phyloP scores from a whole-genome alignment of 2,113 vertebrate species.

The Sturnira hondurensis region DNA sequence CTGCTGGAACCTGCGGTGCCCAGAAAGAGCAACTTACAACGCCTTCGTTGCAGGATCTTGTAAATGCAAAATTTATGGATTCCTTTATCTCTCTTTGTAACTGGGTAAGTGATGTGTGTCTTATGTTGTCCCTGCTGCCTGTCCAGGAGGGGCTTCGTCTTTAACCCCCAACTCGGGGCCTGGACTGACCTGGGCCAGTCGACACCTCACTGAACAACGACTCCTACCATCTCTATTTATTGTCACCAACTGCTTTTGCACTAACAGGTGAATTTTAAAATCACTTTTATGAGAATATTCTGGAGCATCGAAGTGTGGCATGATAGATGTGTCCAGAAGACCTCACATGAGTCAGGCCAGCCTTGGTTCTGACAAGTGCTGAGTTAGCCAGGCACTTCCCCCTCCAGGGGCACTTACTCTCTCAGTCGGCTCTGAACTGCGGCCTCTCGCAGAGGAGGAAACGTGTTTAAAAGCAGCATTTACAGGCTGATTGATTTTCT shows the following conservation, averaged over 20 bases:
- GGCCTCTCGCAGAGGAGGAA: not conserved
- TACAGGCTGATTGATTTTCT: not conserved
- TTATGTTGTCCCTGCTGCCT: not conserved
- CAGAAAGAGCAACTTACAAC: constrained; percentile 99
- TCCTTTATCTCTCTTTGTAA: constrained; percentile 98
- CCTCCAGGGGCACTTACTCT: not conserved
- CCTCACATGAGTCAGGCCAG: not conserved
- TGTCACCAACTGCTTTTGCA: not conserved
- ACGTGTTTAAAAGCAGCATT: not conserved
- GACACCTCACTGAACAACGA: not conserved
- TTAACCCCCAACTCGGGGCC: not conserved
- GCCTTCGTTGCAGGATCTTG: constrained; percentile 99
- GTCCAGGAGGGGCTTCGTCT: not conserved
- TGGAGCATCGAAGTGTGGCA: not conserved
- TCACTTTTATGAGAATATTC: not conserved
- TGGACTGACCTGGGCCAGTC: not conserved
- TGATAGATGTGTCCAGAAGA: not conserved
- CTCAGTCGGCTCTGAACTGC: not conserved
- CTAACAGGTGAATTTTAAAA: not conserved
- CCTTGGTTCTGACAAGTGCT: fast-evolving
- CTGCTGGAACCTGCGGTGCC: constrained; percentile 98
- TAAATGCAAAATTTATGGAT: constrained; percentile 99
- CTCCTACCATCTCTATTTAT: not conserved
- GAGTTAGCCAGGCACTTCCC: not conserved
- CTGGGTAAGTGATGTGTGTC: constrained; percentile 97